Evolutionary conservation across 2,888 invertebrate species (phyloP), one percentile per base, ranked within the genome.

Genomic region (Parnassius apollo): DNA sequence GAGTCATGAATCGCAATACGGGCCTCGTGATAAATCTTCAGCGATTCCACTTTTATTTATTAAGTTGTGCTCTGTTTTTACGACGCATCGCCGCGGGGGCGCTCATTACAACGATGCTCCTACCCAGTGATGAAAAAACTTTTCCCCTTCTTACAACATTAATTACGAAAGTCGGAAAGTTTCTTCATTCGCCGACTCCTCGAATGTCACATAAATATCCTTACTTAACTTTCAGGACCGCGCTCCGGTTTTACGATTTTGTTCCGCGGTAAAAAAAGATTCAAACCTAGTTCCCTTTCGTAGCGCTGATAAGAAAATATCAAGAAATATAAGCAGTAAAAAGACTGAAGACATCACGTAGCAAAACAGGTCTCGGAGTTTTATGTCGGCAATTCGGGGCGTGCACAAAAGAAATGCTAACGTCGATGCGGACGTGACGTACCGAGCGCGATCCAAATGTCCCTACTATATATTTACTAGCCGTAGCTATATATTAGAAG

Each of bases 11-110:
- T 85, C 79, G 85, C 86, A 86, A 86, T 86, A 84, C 80, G 79
- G 80, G 71, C 72, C 76, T 80, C 75, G 83, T 77, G 86, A 89
- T 91, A 91, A 91, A 91, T 91, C 89, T 90, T 88, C 81, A 80
- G 80, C 80, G 86, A 89, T 87, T 80, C 86, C 84, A 83, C 76
- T 83, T 88, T 88, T 88, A 90, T 90, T 90, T 90, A 91, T 91
- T 91, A 91, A 91, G 91, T 88, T 90, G 90, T 89, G 86, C 83
- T 86, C 81, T 82, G 84, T 86, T 90, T 89, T 91, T 91, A 91
- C 86, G 91, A 88, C 74, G 80, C 76, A 74, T 78, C 85, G 81
- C 85, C 80, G 84, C 83, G 82, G 87, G 88, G 82, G 85, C 81
- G 80, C 86, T 89, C 89, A 88, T 88, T 90, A 89, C 86, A 71